phyloP scores from a whole-genome alignment of 2,113 vertebrate species.

The Coracopsis vasa region DNA sequence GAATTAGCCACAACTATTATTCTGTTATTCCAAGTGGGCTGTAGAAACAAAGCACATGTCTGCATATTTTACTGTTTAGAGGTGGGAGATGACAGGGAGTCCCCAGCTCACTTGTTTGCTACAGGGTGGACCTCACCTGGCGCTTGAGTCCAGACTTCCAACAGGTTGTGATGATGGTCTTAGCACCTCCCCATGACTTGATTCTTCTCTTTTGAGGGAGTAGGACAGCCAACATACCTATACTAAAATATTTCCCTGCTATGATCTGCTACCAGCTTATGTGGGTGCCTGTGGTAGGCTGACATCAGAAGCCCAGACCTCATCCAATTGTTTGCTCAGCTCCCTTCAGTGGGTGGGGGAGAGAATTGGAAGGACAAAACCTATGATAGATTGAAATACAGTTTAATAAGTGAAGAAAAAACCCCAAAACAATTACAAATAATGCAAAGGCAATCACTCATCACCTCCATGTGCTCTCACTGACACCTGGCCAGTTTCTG shows the following conservation, averaged over 20 bases:
- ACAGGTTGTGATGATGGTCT: background rate
- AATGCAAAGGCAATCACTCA: background rate
- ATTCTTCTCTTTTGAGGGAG: background rate
- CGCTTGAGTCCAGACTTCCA: background rate
- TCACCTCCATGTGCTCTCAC: background rate
- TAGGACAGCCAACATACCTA: background rate
- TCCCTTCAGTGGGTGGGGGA: background rate
- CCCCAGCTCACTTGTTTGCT: background rate
- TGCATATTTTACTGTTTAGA: background rate
- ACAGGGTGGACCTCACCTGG: fast-evolving
- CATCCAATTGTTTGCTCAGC: background rate
- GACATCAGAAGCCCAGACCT: background rate
- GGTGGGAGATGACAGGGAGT: background rate
- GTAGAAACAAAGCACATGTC: conserved; percentile 24
- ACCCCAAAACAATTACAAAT: fast-evolving
- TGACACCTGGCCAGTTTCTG: background rate
- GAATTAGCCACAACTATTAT: background rate
- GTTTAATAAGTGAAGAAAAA: background rate
- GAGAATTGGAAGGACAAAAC: background rate
- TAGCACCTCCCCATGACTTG: background rate
- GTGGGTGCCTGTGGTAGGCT: background rate
- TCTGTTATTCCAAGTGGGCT: conserved; percentile 8
- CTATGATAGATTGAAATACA: background rate
- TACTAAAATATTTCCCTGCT: background rate
- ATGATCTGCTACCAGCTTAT: background rate